Evolutionary conservation across 1,140 invertebrate species (phyloP).

Genomic region (Halyomorpha halys): DNA sequence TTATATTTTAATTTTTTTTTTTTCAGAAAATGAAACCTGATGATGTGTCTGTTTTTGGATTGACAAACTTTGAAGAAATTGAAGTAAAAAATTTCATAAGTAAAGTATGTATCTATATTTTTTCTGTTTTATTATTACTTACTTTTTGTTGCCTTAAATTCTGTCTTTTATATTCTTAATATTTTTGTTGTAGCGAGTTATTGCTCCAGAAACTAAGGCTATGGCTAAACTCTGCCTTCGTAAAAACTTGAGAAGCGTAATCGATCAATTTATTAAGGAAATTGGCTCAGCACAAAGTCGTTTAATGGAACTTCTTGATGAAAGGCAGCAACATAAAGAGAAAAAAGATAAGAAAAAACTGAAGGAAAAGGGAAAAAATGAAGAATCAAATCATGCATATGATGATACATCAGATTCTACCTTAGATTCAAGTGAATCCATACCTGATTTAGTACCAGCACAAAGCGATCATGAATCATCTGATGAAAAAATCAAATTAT

Average conservation of each 20-base stretch:
- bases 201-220: not conserved
- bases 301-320: not conserved
- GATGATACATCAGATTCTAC: not conserved
- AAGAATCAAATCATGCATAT: not conserved
- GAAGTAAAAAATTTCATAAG: not conserved
- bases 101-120: not conserved
- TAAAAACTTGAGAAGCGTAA: slow-evolving; percentile 10
- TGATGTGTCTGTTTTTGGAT: not conserved
- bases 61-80: not conserved
- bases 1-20: not conserved
- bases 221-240: not conserved
- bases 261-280: not conserved
- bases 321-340: not conserved
- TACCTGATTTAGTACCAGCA: not conserved
- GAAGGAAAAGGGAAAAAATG: slow-evolving; percentile 15
- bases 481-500: not conserved
- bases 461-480: not conserved
- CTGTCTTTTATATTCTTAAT: not conserved
- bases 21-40: slow-evolving; percentile 11
- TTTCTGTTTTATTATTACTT: not conserved
- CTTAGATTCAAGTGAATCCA: not conserved
- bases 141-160: not conserved
- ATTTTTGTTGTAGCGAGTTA: not conserved
- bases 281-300: not conserved
- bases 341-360: not conserved